Percentiles rank a stretch among this genome's conserved stretches.
phyloP scores from a whole-genome alignment of 2,797 vertebrate genomes.

The Molossus alvarezi region DNA sequence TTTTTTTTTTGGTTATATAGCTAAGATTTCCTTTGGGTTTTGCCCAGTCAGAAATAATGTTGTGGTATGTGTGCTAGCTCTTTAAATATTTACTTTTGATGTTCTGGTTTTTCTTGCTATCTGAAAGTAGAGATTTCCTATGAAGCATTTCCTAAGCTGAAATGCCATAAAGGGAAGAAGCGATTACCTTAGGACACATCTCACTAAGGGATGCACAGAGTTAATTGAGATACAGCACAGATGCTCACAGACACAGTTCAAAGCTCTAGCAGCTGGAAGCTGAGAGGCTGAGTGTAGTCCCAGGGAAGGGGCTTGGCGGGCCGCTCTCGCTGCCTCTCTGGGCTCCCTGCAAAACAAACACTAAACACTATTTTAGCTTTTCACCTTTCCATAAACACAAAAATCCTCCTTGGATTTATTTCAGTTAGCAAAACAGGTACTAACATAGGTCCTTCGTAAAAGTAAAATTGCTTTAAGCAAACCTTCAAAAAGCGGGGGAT shows the following conservation, averaged over 20 bases:
- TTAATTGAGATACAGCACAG: not conserved
- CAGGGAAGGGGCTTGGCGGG: not conserved
- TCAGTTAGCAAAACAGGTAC: not conserved
- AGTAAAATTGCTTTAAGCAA: not conserved
- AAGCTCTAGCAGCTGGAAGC: not conserved
- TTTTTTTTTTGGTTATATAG: not conserved
- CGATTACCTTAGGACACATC: not conserved
- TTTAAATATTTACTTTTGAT: not conserved
- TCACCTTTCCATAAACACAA: not conserved
- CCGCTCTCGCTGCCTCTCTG: not conserved
- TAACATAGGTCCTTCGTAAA: not conserved
- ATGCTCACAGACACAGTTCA: not conserved
- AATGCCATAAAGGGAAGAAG: not conserved
- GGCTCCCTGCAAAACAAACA: not conserved
- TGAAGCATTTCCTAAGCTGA: not conserved
- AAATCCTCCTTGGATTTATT: not conserved
- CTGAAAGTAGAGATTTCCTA: not conserved
- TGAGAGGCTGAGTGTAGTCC: not conserved
- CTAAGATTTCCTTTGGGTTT: slow-evolving; percentile 7
- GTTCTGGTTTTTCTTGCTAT: not conserved
- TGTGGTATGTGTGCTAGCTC: not conserved
- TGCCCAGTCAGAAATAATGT: not conserved
- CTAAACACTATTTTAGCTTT: not conserved
- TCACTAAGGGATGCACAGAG: not conserved
- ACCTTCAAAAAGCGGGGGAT: not conserved